Percentiles rank a stretch among this genome's conserved stretches.
Evolutionary conservation across 2,113 vertebrate genomes (phyloP).

Genomic region (Malurus cyaneus): DNA sequence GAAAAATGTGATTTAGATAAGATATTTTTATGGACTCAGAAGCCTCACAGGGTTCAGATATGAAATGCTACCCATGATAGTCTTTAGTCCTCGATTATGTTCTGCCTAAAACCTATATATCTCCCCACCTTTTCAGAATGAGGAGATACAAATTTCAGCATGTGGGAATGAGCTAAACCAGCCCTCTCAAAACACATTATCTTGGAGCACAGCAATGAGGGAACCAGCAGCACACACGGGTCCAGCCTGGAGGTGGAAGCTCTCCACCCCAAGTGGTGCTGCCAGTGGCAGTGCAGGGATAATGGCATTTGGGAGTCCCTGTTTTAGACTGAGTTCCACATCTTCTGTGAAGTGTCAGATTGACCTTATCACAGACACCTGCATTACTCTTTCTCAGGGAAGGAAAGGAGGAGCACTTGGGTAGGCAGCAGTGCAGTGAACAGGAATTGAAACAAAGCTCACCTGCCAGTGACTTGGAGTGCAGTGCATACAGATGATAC

Average conservation of each 20-base stretch:
- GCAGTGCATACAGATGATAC: background rate
- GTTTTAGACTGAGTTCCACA: background rate
- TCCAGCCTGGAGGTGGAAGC: background rate
- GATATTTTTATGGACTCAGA: background rate
- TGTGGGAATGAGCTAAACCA: background rate
- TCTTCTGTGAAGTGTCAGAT: background rate
- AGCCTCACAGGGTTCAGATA: background rate
- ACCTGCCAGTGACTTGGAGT: background rate
- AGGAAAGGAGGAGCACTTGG: background rate
- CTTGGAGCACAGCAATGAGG: background rate
- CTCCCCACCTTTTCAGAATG: background rate
- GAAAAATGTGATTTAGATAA: background rate
- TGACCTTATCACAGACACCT: background rate
- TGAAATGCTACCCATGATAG: background rate
- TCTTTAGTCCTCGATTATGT: background rate
- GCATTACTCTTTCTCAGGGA: background rate
- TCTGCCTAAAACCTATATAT: background rate
- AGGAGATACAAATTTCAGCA: background rate
- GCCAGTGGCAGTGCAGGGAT: rapidly evolving
- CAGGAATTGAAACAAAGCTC: background rate
- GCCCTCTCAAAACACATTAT: background rate
- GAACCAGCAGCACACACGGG: background rate
- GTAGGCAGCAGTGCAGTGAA: background rate
- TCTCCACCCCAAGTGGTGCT: background rate
- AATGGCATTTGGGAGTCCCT: background rate